These are phyloP conservation scores for Polylopha cassiicola DNA, from an alignment of 2,888 invertebrate genomes.

Conservation along the genomic window DNA sequence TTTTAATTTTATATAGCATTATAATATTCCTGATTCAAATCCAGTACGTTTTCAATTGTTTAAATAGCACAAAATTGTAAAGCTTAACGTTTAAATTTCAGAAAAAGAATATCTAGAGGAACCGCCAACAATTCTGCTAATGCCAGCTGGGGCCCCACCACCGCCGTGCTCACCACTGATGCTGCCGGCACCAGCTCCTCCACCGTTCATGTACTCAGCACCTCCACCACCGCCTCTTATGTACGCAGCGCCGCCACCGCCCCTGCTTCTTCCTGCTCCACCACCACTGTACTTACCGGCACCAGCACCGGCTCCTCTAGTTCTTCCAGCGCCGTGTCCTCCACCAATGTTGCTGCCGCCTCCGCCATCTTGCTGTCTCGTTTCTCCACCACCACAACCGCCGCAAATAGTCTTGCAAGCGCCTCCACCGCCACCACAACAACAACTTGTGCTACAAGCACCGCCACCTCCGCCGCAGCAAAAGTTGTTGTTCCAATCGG, in stretches of 20 bases:
- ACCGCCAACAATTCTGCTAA: slow-evolving; percentile 51
- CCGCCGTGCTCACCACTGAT: slow-evolving; percentile 31
- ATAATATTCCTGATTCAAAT: too few relatives aligned
- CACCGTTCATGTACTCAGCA: slow-evolving; percentile 20
- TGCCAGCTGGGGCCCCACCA: slow-evolving; percentile 50
- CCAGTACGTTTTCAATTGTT: too few relatives aligned
- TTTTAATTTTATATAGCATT: slow-evolving; percentile 31
- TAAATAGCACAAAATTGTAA: too few relatives aligned
- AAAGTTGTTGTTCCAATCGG: background rate
- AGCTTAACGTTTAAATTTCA: too few relatives aligned
- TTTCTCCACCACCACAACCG: slow-evolving; percentile 14
- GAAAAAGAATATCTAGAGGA: slow-evolving; percentile 24
- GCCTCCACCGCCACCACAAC: slow-evolving; percentile 26
- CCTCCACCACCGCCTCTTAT: slow-evolving; percentile 23
- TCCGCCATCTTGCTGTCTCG: slow-evolving; percentile 24
- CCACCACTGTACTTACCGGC: slow-evolving; percentile 27
- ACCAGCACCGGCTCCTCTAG: slow-evolving; percentile 24
- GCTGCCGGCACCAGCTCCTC: slow-evolving; percentile 32
- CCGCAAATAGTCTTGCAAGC: slow-evolving; percentile 22
- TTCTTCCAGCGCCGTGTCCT: slow-evolving; percentile 17
- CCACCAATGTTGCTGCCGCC: slow-evolving; percentile 29
- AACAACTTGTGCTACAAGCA: slow-evolving; percentile 23
- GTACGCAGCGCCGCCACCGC: slow-evolving; percentile 28
- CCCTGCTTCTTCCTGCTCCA: slow-evolving; percentile 29
- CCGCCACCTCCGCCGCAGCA: slow-evolving; percentile 21